phyloP scores from a whole-genome alignment of 2,113 vertebrate genomes.

The Otocyon megalotis region DNA sequence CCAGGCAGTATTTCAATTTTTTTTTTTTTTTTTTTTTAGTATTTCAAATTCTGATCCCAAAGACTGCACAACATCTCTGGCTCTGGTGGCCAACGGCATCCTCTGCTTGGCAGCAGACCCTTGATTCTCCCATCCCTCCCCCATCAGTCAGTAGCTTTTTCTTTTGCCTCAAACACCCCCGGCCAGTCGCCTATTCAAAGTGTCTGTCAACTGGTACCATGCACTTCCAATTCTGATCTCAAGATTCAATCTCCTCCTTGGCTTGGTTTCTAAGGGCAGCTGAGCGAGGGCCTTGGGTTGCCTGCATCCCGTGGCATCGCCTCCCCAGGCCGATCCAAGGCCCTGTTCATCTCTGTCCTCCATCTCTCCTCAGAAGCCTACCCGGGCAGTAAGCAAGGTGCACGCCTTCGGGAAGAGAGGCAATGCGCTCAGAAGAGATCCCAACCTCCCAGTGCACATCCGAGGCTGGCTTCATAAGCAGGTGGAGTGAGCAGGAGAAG shows the following conservation, averaged over 20 bases:
- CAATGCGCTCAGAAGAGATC: constrained; percentile 91
- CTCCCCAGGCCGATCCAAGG: too few species aligned
- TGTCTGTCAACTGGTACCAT: background rate
- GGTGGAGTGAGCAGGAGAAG: constrained; percentile 76
- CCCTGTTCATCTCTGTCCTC: background rate
- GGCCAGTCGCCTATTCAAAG: background rate
- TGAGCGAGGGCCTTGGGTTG: rapidly evolving
- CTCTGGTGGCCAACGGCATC: background rate
- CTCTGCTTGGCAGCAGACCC: background rate
- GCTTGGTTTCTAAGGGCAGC: background rate
- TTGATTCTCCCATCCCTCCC: background rate
- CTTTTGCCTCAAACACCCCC: background rate
- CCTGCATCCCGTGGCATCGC: background rate
- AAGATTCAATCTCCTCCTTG: background rate
- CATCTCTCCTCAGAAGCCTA: constrained; percentile 76
- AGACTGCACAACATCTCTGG: background rate
- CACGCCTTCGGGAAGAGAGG: constrained; percentile 94
- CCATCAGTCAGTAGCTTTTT: background rate
- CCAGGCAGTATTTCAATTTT: background rate
- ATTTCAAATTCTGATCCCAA: background rate
- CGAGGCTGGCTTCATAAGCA: constrained; percentile 96
- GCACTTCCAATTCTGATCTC: background rate
- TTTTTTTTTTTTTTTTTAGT: too few species aligned
- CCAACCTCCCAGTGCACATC: constrained; percentile 92
- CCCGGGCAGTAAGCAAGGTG: constrained; percentile 86